Conservation (phyloP, 2,888 invertebrate species). For the Papilio gigon region DNA sequence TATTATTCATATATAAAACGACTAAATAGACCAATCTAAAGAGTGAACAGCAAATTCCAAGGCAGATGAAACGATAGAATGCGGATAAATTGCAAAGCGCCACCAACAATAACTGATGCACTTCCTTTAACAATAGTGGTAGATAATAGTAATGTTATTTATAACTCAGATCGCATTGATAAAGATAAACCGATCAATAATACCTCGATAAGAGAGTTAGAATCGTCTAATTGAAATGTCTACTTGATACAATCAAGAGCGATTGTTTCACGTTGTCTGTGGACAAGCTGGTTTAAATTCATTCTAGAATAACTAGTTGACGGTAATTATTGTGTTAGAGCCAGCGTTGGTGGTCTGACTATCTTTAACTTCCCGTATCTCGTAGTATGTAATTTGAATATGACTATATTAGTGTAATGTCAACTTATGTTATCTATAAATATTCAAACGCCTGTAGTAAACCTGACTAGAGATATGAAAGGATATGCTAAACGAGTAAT, state of each 20-base stretch:
- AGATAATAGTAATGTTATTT: constrained; percentile 58
- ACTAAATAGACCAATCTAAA: constrained; percentile 59
- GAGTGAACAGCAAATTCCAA: constrained; percentile 70
- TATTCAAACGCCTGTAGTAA: neutral
- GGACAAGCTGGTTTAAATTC: constrained; percentile 41
- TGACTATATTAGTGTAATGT: constrained; percentile 9
- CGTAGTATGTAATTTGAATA: constrained; percentile 16
- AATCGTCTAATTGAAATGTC: constrained; percentile 75
- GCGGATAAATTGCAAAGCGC: constrained; percentile 70
- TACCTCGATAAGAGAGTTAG: constrained; percentile 68
- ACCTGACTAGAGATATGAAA: neutral
- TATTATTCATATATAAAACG: too few relatives aligned
- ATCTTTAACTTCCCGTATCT: constrained; percentile 29
- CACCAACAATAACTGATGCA: constrained; percentile 79
- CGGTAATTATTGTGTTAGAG: constrained; percentile 46
- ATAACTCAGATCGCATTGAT: constrained; percentile 73
- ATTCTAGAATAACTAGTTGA: constrained; percentile 43
- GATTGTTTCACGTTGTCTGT: constrained; percentile 50
- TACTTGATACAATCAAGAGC: constrained; percentile 65
- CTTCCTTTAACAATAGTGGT: constrained; percentile 76
- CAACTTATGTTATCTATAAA: neutral
- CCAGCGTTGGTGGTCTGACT: constrained; percentile 36
- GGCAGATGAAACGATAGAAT: constrained; percentile 59
- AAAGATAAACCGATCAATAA: constrained; percentile 76
- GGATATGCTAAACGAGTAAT: neutral